Evolutionary conservation across 92 coral and sea anemone genomes (phyloP).

Genomic region (Meandrina meandrites): DNA sequence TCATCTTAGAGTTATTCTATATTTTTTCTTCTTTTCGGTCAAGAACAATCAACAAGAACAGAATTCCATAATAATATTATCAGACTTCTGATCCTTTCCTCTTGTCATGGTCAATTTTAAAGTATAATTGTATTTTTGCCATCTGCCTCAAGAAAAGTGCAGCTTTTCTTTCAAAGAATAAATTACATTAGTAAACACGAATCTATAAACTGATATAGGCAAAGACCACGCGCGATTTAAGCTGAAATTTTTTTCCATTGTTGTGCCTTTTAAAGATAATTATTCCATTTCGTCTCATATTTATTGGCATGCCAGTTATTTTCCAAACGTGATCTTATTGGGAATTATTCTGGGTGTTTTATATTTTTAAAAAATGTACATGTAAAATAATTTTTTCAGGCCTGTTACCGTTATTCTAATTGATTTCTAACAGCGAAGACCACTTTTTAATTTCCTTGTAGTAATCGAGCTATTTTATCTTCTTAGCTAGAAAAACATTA

Average conservation of each 20-base stretch:
- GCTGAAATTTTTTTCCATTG: not conserved
- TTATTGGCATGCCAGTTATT: not conserved
- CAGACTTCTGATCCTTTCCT: not conserved
- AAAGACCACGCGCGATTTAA: not conserved
- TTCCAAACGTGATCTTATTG: not conserved
- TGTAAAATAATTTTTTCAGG: not conserved
- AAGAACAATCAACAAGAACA: no score
- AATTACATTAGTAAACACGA: not conserved
- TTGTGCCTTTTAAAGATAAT: not conserved
- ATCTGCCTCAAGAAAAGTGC: not conserved
- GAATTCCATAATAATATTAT: not conserved
- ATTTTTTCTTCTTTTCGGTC: no score
- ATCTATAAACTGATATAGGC: not conserved
- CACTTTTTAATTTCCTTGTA: not conserved
- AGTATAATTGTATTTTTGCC: not conserved
- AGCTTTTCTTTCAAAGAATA: not conserved
- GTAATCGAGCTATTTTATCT: not conserved
- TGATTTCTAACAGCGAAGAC: not conserved
- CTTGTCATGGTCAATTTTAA: not conserved
- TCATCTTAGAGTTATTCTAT: no score
- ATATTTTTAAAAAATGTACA: not conserved
- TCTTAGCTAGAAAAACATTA: not conserved
- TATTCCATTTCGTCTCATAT: not conserved
- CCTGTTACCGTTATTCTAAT: not conserved
- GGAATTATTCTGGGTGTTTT: not conserved